Evolutionary conservation across 2,888 invertebrate species (phyloP).

Genomic region (Osmoderma eremita): DNA sequence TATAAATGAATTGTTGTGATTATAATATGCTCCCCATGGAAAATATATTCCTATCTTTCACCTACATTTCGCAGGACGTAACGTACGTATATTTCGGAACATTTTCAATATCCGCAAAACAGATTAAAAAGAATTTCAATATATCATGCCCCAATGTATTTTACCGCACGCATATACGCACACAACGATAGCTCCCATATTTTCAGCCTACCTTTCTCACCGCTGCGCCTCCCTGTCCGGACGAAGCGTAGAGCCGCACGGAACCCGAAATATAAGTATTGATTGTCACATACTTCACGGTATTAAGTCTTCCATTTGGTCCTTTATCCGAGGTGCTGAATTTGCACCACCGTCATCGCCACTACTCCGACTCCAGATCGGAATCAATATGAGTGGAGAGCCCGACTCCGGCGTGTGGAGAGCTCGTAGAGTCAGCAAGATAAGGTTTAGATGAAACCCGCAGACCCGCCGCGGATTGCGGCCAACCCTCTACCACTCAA

Average conservation of each 20-base stretch:
- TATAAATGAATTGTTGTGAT: no score
- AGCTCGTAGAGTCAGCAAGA: constrained; percentile 41
- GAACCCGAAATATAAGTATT: constrained; percentile 37
- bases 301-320: constrained; percentile 41
- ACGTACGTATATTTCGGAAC: no score
- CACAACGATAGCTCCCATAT: neutral
- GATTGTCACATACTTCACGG: constrained; percentile 38
- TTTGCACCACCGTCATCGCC: constrained; percentile 36
- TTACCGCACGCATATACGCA: constrained; percentile 8
- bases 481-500: constrained; percentile 37
- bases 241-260: constrained; percentile 15
- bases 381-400: constrained; percentile 41
- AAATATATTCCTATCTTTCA: no score
- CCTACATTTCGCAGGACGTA: no score
- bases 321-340: constrained; percentile 42
- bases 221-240: constrained; percentile 3
- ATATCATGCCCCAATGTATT: constrained; percentile 5
- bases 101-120: constrained; percentile 14
- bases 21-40: no score
- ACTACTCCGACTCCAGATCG: constrained; percentile 34
- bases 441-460: constrained; percentile 42
- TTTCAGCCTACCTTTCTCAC: neutral
- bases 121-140: constrained; percentile 11
- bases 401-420: constrained; percentile 26
- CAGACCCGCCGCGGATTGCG: constrained; percentile 37